Evolutionary conservation across 2,113 vertebrate genomes (phyloP).

Genomic region (Coptodon rendalli): DNA sequence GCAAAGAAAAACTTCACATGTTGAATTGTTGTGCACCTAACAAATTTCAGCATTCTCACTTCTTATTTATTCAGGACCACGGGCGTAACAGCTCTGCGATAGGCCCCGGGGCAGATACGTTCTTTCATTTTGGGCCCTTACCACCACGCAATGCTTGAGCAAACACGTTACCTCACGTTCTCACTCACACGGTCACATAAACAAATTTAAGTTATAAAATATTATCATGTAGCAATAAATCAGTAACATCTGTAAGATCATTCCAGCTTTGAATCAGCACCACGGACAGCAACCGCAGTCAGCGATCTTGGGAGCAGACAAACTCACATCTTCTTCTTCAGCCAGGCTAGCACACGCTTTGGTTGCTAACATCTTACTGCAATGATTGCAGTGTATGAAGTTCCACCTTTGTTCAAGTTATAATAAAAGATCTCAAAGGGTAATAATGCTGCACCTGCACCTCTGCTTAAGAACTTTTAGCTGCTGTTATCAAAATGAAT

Average conservation of each 20-base stretch:
- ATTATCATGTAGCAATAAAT: neutral
- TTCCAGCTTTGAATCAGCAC: neutral
- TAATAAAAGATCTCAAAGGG: neutral
- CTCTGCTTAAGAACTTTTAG: neutral
- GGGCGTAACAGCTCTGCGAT: neutral
- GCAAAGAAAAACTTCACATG: neutral
- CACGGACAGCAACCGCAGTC: neutral
- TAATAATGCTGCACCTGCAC: neutral
- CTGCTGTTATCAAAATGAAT: neutral
- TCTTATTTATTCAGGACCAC: neutral
- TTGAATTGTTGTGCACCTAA: neutral
- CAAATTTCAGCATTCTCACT: neutral
- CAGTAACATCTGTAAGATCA: rapidly evolving
- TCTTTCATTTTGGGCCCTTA: neutral
- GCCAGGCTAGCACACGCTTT: rapidly evolving
- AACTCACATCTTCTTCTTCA: rapidly evolving
- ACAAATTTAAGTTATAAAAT: neutral
- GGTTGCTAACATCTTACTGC: neutral
- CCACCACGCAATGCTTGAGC: neutral
- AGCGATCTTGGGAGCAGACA: neutral
- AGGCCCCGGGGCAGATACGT: rapidly evolving
- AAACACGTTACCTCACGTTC: rapidly evolving
- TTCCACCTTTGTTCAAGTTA: neutral
- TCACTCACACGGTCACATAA: rapidly evolving
- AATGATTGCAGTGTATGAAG: rapidly evolving